Evolutionary conservation across 2,113 vertebrate genomes (phyloP).

Genomic region (Conger conger): DNA sequence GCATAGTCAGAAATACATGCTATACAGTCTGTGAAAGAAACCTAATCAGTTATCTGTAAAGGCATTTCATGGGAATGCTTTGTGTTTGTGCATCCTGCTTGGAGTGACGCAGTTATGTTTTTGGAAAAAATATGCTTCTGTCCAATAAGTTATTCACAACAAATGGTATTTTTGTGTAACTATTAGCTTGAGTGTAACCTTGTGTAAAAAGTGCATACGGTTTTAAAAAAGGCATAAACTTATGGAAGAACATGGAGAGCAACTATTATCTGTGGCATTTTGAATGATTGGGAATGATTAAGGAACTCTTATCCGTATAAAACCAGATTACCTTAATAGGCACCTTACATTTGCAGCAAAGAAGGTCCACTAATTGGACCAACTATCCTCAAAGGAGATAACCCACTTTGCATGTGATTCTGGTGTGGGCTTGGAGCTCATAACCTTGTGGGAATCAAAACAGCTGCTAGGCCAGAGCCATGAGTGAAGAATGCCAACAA

Average conservation of each 20-base stretch:
- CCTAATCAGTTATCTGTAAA: no score
- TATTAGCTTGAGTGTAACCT: not conserved
- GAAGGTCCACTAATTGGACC: conserved; percentile 62
- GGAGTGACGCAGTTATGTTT: not conserved
- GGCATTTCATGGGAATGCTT: not conserved
- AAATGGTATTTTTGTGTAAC: not conserved
- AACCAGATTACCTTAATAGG: conserved; percentile 64
- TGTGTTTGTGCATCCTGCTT: not conserved
- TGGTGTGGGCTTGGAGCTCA: not conserved
- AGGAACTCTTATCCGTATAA: conserved; percentile 46
- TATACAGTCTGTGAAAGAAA: no score
- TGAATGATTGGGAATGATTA: conserved; percentile 55
- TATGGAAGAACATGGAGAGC: conserved; percentile 54
- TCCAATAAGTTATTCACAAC: not conserved
- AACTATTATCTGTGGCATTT: conserved; percentile 43
- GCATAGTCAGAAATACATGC: no score
- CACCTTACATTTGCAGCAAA: conserved; percentile 49
- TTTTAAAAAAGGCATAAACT: conserved; percentile 35
- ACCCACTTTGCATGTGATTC: conserved; percentile 15
- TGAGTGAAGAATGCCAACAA: not conserved
- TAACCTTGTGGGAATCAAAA: not conserved
- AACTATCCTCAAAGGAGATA: conserved; percentile 25
- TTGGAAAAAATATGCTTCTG: not conserved
- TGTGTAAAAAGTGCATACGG: not conserved
- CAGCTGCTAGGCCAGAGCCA: not conserved